These are phyloP conservation scores for Heteromurus nitidus DNA, from an alignment of 2,888 invertebrate genomes.

Conservation along the genomic window DNA sequence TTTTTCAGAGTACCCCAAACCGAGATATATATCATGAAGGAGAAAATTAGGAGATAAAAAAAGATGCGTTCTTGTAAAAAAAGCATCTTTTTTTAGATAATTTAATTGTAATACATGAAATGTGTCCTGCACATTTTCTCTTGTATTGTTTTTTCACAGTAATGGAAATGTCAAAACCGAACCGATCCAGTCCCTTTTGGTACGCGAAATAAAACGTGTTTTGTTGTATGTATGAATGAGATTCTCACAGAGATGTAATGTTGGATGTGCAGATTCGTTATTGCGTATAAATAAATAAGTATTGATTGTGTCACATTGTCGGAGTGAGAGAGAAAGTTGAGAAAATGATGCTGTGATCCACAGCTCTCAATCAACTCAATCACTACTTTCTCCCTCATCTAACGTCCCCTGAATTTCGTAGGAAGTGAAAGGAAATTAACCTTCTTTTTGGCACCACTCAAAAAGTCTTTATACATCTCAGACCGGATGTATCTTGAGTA, in stretches of 20 bases:
- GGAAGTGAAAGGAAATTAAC: constrained; percentile 77
- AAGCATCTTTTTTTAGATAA: not conserved
- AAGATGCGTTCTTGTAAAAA: not conserved
- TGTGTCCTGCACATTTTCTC: constrained; percentile 50
- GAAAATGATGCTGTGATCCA: no score
- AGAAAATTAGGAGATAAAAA: not conserved
- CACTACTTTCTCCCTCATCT: constrained; percentile 41
- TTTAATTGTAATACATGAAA: no score
- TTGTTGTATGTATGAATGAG: not conserved
- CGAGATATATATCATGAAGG: not conserved
- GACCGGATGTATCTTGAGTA: constrained; percentile 98
- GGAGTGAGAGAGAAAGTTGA: not conserved
- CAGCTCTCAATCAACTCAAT: no score
- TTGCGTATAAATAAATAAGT: not conserved
- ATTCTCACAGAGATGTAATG: not conserved
- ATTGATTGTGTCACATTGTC: not conserved
- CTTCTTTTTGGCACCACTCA: constrained; percentile 97
- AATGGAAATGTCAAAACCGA: no score
- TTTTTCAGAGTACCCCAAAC: constrained; percentile 7
- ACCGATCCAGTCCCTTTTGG: no score
- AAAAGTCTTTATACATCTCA: constrained; percentile 98
- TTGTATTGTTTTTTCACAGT: constrained; percentile 12
- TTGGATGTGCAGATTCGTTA: not conserved
- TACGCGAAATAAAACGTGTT: not conserved
- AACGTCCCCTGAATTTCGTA: constrained; percentile 72